Conservation (phyloP, 2,797 vertebrate genomes). For the Glyptemys insculpta region DNA sequence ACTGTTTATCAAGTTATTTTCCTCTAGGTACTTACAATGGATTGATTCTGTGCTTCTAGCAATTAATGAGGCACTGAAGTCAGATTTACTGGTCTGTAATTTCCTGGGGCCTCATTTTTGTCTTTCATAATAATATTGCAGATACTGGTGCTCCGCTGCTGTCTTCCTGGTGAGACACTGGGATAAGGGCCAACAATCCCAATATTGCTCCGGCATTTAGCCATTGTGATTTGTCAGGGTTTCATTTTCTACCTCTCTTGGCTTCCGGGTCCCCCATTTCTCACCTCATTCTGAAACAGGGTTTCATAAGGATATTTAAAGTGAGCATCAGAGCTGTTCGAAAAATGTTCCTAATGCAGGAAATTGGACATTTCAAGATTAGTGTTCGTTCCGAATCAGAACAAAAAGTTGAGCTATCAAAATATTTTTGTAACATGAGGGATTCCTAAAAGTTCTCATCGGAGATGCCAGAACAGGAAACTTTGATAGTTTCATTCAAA, state of each 20-base stretch:
- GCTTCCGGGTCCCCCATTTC: neutral
- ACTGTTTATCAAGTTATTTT: conserved; percentile 38
- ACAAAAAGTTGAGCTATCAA: rapidly evolving
- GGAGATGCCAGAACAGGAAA: neutral
- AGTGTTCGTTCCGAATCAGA: rapidly evolving
- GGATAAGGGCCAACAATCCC: neutral
- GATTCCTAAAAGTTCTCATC: neutral
- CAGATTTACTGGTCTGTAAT: neutral
- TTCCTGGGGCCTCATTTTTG: neutral
- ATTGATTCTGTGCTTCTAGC: neutral
- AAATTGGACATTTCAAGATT: neutral
- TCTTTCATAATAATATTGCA: neutral
- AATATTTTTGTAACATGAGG: neutral
- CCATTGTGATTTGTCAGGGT: neutral
- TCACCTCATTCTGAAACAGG: neutral
- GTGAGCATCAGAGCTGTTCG: neutral
- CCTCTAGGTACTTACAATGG: neutral
- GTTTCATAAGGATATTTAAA: neutral
- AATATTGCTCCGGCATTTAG: neutral
- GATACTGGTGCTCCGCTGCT: neutral
- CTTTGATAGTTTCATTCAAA: neutral
- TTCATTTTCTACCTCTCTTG: neutral
- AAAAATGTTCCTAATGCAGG: neutral
- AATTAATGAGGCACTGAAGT: neutral
- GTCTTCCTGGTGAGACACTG: neutral